A percentile compares a stretch with the other conserved stretches of the same genome.
Conservation (phyloP, 2,797 vertebrate species). For the Arrhamphus sclerolepis region DNA sequence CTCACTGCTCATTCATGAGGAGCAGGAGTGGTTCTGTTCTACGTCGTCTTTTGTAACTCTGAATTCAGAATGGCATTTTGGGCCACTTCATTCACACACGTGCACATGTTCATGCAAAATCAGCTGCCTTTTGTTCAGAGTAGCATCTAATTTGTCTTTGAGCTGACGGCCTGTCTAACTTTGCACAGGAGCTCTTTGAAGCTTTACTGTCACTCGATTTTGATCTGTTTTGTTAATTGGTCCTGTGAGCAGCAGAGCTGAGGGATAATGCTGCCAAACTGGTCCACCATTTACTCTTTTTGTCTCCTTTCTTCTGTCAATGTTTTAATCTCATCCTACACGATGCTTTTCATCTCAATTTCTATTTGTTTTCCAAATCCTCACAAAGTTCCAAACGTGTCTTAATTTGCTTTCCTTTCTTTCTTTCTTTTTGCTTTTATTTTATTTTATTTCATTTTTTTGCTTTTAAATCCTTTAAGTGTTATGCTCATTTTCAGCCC, state of each 20-base stretch:
- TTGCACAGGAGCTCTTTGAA: constrained; percentile 42
- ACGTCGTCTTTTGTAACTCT: neutral
- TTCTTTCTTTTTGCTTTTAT: too few relatives aligned
- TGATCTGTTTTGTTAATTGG: constrained; percentile 52
- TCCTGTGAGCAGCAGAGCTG: constrained; percentile 32
- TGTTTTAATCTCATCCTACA: too few relatives aligned
- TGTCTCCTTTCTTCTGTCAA: too few relatives aligned
- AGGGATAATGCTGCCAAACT: constrained; percentile 18
- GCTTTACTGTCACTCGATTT: constrained; percentile 28
- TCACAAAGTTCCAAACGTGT: too few relatives aligned
- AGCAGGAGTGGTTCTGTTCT: neutral
- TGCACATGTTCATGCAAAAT: neutral
- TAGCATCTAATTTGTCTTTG: too few relatives aligned
- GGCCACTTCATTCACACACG: neutral
- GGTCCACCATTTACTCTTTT: neutral
- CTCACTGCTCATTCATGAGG: neutral
- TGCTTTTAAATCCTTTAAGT: too few relatives aligned
- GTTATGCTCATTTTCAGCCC: too few relatives aligned
- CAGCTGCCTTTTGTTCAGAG: too few relatives aligned
- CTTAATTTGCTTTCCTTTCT: too few relatives aligned
- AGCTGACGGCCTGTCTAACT: neutral
- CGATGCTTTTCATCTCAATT: too few relatives aligned
- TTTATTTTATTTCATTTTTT: too few relatives aligned
- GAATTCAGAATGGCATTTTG: neutral
- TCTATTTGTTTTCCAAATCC: too few relatives aligned